phyloP scores from a whole-genome alignment of 2,888 invertebrate genomes.

The Heterodera filipjevi region DNA sequence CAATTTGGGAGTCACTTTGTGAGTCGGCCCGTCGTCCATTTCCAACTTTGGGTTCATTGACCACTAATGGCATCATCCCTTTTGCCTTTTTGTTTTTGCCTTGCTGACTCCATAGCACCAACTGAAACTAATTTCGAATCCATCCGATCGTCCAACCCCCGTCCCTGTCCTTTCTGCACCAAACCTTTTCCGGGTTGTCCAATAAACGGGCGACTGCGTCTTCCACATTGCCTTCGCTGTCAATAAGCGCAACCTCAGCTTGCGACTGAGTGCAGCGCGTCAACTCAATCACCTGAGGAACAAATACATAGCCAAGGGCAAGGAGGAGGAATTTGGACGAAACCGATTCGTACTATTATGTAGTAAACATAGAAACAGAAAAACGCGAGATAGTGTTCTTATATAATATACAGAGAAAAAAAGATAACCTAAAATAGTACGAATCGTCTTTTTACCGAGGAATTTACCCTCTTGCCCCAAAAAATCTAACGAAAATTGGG shows the following conservation, averaged over 20 bases:
- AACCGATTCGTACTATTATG: no score
- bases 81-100: constrained; percentile 5
- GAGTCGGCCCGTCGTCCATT: constrained; percentile 25
- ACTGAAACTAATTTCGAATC: background rate
- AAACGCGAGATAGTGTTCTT: no score
- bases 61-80: background rate
- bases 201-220: constrained; percentile 45
- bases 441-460: no score
- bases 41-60: background rate
- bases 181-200: constrained; percentile 21
- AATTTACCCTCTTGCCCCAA: no score
- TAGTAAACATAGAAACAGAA: no score
- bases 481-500: no score
- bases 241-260: constrained; percentile 59
- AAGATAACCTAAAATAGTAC: no score
- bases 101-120: constrained; percentile 28
- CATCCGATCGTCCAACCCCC: no score
- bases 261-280: constrained; percentile 56
- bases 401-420: no score
- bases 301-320: background rate
- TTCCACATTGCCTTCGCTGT: constrained; percentile 53
- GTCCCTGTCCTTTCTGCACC: background rate
- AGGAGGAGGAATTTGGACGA: no score
- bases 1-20: background rate
- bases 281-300: constrained; percentile 57